phyloP scores from a whole-genome alignment of 2,797 vertebrate species.

The Muscicapa striata region DNA sequence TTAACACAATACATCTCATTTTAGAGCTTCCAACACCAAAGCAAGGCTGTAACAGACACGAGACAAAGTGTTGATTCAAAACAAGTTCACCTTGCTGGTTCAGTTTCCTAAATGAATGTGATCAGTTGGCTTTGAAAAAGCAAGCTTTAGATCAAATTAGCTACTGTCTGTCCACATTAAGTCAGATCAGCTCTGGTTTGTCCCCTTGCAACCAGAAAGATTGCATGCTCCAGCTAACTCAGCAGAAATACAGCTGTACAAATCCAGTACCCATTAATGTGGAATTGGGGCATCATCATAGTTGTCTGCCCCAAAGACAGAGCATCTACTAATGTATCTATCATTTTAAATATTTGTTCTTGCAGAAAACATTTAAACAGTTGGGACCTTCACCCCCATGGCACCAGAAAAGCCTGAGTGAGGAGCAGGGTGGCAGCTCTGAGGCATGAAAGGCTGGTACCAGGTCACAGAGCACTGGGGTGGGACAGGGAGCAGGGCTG shows the following conservation, averaged over 20 bases:
- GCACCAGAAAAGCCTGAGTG: not conserved
- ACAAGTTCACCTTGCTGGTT: not conserved
- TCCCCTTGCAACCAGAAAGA: not conserved
- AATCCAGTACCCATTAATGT: not conserved
- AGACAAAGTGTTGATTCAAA: not conserved
- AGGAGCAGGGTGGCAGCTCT: not conserved
- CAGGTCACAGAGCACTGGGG: not conserved
- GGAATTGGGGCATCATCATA: not conserved
- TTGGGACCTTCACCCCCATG: not conserved
- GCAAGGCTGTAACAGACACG: not conserved
- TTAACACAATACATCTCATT: not conserved
- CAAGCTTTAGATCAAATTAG: conserved; percentile 3
- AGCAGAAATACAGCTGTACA: not conserved
- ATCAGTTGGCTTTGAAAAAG: not conserved
- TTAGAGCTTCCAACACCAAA: not conserved
- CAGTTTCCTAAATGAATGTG: not conserved
- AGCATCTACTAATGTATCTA: not conserved
- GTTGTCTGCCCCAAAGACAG: not conserved
- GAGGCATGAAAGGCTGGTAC: not conserved
- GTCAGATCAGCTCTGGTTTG: not conserved
- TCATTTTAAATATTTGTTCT: not conserved
- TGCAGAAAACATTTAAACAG: not conserved
- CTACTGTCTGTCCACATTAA: not conserved
- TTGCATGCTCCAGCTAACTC: not conserved
- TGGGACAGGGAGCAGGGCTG: not conserved